Evolutionary conservation across 2,888 invertebrate species (phyloP).

Genomic region (Orchestes rusci): DNA sequence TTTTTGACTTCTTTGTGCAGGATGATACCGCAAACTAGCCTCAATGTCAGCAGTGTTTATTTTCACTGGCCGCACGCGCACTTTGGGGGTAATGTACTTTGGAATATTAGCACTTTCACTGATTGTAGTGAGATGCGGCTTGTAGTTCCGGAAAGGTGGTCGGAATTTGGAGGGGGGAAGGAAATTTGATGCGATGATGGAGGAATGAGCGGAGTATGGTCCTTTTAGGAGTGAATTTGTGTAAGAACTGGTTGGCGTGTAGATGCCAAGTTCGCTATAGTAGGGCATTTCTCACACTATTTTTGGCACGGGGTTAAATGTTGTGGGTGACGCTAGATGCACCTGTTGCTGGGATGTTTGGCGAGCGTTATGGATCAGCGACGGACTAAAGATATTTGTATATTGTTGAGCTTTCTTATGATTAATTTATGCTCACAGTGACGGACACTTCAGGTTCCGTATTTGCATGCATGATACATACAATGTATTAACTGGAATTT

Average conservation of each 20-base stretch:
- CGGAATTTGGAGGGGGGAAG: slow-evolving; percentile 32
- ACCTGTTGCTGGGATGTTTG: too few relatives aligned
- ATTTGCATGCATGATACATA: too few relatives aligned
- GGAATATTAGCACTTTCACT: slow-evolving; percentile 55
- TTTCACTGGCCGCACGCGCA: slow-evolving; percentile 56
- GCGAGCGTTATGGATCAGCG: too few relatives aligned
- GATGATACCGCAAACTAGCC: slow-evolving; percentile 58
- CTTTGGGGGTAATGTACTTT: slow-evolving; percentile 46
- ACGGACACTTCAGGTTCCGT: too few relatives aligned
- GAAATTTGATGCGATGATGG: slow-evolving; percentile 38
- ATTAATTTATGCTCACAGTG: too few relatives aligned
- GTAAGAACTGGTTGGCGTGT: slow-evolving; percentile 53
- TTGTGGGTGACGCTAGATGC: slow-evolving; percentile 19
- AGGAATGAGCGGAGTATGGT: slow-evolving; percentile 51
- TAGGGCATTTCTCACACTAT: slow-evolving; percentile 51
- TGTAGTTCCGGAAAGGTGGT: slow-evolving; percentile 50
- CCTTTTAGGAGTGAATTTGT: slow-evolving; percentile 45
- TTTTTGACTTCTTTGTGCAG: slow-evolving; percentile 11
- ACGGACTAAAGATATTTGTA: too few relatives aligned
- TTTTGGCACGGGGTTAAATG: slow-evolving; percentile 11
- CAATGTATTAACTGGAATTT: too few relatives aligned
- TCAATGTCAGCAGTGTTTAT: slow-evolving; percentile 84
- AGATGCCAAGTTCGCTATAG: slow-evolving; percentile 52
- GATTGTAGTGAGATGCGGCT: slow-evolving; percentile 69
- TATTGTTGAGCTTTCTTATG: too few relatives aligned